Base-by-base conservation (phyloP, 2,113 vertebrate species). In the Trematocara unimaculatum region DNA sequence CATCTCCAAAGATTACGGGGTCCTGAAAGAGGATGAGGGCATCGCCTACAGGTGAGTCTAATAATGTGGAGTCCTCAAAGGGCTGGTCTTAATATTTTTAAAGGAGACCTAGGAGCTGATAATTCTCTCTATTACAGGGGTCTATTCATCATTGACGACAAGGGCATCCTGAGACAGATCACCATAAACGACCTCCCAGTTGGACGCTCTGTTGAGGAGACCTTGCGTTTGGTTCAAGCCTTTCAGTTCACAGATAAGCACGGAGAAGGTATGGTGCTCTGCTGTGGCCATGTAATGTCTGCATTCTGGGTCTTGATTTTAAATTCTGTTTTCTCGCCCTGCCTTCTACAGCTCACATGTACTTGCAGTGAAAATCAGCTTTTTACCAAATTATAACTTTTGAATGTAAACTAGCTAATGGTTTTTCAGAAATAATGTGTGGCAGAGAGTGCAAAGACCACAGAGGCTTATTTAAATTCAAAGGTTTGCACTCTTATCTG, bases 141-240 rank as follows among this genome's bases (percentile, higher is more conserved):
- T 78, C 97, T 99, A 14, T 99, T 99, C 94, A 99, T 99, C 88
- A 98, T 99, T 89, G 98, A 99, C 56, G 96, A 97, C 17, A 98
- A 98, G 47, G 99, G 98, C 29, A 96, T 97, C 84, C 96, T 99
- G 94, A 97, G 98, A 45, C 98, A 99, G 96, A 99, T 99, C 88
- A 99, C 98, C 84, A 98, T 99, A 91, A 99, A 99, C 5, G 98
- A 99, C 94, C 97, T 99, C n/a, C 99, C 99, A 56, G 98, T 99
- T 47, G 98, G 98, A n/a, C 98, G 98, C 56, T 99, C 96, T 29
- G 97, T 99, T 62, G 98, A 99, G 58, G 98, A 99, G 95, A 98
- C 97, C 6, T 94, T 99, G 87, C 97, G 98, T 83, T 95, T 99
- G 90, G 98, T 99, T 82, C 98, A 99, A 94, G 98, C 98, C 15